These are phyloP conservation scores for Mirounga angustirostris DNA, from an alignment of 2,113 vertebrate genomes.

Conservation along the genomic window DNA sequence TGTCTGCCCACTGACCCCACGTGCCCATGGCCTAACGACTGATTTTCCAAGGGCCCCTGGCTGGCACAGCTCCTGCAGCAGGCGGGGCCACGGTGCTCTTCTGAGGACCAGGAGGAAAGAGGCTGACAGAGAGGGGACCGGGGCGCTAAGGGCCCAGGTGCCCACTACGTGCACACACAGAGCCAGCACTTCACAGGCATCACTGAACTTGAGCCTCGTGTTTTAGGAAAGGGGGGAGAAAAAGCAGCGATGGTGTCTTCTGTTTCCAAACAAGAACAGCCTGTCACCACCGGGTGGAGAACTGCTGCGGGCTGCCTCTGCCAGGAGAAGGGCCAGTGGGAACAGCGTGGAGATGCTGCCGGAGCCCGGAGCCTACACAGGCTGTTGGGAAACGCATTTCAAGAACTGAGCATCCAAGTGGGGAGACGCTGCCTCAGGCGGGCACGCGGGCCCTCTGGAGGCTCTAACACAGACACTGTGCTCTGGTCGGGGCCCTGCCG, in stretches of 20 bases:
- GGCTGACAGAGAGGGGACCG: neutral
- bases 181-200: neutral
- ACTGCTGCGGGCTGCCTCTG: neutral
- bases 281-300: neutral
- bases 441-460: accelerated
- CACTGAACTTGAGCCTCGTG: neutral
- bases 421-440: neutral
- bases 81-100: neutral
- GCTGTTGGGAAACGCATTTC: neutral
- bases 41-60: neutral
- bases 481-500: neutral
- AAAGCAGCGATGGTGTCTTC: neutral
- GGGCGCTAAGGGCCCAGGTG: neutral
- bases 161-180: too few species aligned
- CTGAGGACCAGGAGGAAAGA: neutral
- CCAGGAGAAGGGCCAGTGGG: neutral
- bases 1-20: neutral
- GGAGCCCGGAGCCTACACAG: neutral
- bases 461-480: accelerated
- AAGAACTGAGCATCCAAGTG: neutral
- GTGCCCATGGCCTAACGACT: neutral
- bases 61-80: neutral
- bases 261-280: slow-evolving; percentile 76
- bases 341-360: neutral
- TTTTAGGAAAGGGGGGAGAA: neutral